Evolutionary conservation across 1,140 invertebrate genomes (phyloP).

Genomic region (Drosophila malerkotliana): DNA sequence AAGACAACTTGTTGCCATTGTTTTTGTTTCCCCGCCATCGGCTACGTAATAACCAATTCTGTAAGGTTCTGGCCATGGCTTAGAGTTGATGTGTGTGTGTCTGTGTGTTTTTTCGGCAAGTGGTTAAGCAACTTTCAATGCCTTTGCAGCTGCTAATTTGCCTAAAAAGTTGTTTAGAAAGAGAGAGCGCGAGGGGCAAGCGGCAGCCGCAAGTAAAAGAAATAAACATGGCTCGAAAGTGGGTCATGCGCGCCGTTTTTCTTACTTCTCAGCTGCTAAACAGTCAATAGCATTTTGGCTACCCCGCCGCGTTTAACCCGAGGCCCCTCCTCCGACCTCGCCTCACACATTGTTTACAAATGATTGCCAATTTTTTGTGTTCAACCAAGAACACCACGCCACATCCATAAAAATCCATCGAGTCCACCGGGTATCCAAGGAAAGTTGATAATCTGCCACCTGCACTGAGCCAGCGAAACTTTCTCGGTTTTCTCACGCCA

Average conservation of each 20-base stretch:
- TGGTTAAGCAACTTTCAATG: constrained; percentile 80
- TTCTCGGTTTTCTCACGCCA: constrained; percentile 68
- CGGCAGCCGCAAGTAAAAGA: constrained; percentile 33
- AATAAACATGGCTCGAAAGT: constrained; percentile 71
- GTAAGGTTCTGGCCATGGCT: constrained; percentile 40
- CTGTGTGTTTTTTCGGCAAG: constrained; percentile 62
- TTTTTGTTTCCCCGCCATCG: constrained; percentile 17
- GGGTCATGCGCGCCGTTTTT: constrained; percentile 73
- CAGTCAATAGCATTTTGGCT: constrained; percentile 57
- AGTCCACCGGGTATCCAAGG: constrained; percentile 23
- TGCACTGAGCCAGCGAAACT: constrained; percentile 55
- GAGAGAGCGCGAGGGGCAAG: constrained; percentile 43
- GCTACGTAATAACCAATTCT: constrained; percentile 51
- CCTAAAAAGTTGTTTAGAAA: constrained; percentile 73
- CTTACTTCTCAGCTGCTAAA: constrained; percentile 63
- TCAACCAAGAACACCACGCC: constrained; percentile 24
- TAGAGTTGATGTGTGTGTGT: background rate
- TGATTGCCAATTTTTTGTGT: constrained; percentile 72
- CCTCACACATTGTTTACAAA: constrained; percentile 75
- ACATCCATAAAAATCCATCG: background rate
- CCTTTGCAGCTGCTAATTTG: constrained; percentile 75
- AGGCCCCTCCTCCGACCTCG: constrained; percentile 18
- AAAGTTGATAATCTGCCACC: constrained; percentile 64
- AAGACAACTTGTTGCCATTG: constrained; percentile 37
- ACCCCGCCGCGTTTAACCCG: constrained; percentile 1